Evolutionary conservation across 2,888 invertebrate genomes (phyloP).

Genomic region (Yponomeuta evonymella): DNA sequence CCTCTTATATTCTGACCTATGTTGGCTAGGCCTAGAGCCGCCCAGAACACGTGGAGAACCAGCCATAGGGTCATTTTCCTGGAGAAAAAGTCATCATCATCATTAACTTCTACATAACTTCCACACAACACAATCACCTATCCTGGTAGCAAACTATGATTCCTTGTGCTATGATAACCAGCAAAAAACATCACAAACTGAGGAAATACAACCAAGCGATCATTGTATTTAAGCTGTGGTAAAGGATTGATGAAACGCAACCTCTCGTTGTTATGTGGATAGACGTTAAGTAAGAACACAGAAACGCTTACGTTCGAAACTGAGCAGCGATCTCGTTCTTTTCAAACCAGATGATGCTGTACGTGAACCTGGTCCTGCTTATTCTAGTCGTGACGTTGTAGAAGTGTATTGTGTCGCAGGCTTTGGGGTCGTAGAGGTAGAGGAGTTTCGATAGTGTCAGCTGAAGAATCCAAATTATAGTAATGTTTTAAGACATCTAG

Average conservation of each 20-base stretch:
- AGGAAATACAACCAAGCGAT: neutral
- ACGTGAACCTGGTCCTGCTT: slow-evolving; percentile 21
- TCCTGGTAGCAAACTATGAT: neutral
- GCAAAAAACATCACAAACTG: neutral
- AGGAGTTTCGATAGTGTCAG: slow-evolving; percentile 53
- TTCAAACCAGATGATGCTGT: slow-evolving; percentile 49
- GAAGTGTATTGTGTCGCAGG: slow-evolving; percentile 47
- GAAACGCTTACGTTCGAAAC: slow-evolving; percentile 43
- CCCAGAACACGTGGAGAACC: slow-evolving; percentile 48
- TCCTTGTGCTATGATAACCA: neutral
- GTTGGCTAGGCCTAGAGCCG: slow-evolving; percentile 38
- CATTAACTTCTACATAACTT: too few species aligned
- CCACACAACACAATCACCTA: neutral
- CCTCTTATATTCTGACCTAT: slow-evolving; percentile 37
- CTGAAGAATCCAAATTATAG: neutral
- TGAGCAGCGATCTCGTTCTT: slow-evolving; percentile 41
- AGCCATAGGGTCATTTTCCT: slow-evolving; percentile 28
- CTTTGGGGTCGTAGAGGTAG: slow-evolving; percentile 57
- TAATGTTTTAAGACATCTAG: too few species aligned
- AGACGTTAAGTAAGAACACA: neutral
- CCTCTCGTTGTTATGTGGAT: neutral
- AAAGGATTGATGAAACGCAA: too few species aligned
- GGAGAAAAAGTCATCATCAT: neutral
- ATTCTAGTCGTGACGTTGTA: slow-evolving; percentile 47
- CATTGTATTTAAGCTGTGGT: neutral